phyloP scores from a whole-genome alignment of 1,140 invertebrate genomes.

The Drosophila biarmipes region DNA sequence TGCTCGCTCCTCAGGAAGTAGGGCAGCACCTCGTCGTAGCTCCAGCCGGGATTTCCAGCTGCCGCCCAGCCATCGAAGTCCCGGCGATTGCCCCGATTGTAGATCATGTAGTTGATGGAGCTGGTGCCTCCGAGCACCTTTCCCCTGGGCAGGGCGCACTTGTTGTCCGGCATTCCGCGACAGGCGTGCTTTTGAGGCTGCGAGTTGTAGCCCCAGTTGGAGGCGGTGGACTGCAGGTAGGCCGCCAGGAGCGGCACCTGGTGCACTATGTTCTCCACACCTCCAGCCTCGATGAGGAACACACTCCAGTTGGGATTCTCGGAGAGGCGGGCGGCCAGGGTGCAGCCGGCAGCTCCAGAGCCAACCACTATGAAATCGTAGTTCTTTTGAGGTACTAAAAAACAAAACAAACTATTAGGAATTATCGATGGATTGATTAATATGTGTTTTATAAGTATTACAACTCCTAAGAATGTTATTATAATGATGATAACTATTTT shows the following conservation, averaged over 20 bases:
- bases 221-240: slow-evolving; percentile 86
- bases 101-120: slow-evolving; percentile 95
- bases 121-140: slow-evolving; percentile 90
- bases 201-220: slow-evolving; percentile 90
- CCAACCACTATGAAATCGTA: slow-evolving; percentile 96
- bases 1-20: slow-evolving; percentile 88
- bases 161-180: slow-evolving; percentile 85
- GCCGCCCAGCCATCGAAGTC: slow-evolving; percentile 92
- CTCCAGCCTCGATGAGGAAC: slow-evolving; percentile 88
- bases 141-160: slow-evolving; percentile 87
- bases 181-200: slow-evolving; percentile 87
- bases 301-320: slow-evolving; percentile 85
- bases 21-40: slow-evolving; percentile 89
- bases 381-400: slow-evolving; percentile 47
- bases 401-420: too few relatives aligned
- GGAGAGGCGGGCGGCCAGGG: slow-evolving; percentile 91
- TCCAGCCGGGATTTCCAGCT: slow-evolving; percentile 89
- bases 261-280: slow-evolving; percentile 88
- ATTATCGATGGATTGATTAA: too few relatives aligned
- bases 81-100: slow-evolving; percentile 91
- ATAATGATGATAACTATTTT: too few relatives aligned
- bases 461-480: too few relatives aligned
- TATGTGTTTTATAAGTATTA: too few relatives aligned
- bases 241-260: slow-evolving; percentile 88
- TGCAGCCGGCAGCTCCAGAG: slow-evolving; percentile 92